Conservation (phyloP, 2,888 invertebrate species). For the Pemphredon lugubris region DNA sequence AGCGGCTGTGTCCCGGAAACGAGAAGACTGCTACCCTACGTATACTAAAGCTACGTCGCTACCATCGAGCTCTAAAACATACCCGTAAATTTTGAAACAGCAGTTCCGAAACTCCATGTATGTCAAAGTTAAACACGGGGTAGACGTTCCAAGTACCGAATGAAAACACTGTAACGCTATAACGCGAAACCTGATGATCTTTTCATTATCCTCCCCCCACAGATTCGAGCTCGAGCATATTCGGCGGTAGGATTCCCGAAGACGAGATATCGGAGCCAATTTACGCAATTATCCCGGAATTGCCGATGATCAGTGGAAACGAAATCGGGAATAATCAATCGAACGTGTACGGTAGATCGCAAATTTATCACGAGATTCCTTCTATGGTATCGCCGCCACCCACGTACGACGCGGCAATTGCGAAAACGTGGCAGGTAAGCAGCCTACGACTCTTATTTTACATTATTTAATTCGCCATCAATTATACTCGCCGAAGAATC, state of each 20-base stretch:
- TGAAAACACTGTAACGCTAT: too few species aligned
- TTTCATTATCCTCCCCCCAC: not conserved
- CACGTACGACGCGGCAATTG: conserved; percentile 78
- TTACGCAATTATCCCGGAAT: conserved; percentile 75
- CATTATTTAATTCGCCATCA: too few species aligned
- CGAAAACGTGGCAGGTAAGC: conserved; percentile 77
- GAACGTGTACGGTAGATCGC: conserved; percentile 66
- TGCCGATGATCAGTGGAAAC: conserved; percentile 63
- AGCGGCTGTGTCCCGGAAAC: too few species aligned
- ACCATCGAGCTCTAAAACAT: too few species aligned
- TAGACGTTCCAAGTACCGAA: too few species aligned
- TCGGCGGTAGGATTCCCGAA: conserved; percentile 70
- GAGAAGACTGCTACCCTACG: too few species aligned
- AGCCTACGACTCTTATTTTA: not conserved
- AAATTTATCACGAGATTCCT: conserved; percentile 73
- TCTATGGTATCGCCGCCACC: conserved; percentile 80
- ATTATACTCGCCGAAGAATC: too few species aligned
- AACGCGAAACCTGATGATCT: too few species aligned
- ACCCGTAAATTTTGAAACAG: too few species aligned
- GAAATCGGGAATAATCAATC: conserved; percentile 61
- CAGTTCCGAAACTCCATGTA: too few species aligned
- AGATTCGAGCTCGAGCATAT: conserved; percentile 76
- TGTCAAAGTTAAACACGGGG: too few species aligned
- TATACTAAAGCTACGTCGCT: too few species aligned
- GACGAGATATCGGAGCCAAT: conserved; percentile 74